phyloP scores from a whole-genome alignment of 2,113 vertebrate genomes.

The Eclectus roratus region DNA sequence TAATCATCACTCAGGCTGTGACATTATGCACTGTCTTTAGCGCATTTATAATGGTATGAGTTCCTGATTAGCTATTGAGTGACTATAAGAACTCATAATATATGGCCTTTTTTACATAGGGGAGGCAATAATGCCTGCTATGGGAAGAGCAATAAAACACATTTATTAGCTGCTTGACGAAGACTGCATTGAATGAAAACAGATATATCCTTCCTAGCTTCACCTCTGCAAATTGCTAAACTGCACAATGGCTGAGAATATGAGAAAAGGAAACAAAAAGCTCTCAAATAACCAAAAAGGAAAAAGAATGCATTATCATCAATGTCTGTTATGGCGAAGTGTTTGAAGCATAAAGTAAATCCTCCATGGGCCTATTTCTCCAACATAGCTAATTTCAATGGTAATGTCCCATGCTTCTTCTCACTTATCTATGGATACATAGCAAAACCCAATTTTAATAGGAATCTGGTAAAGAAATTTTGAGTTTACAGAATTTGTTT shows the following conservation, averaged over 20 bases:
- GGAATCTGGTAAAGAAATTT: background rate
- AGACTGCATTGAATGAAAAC: slow-evolving; percentile 39
- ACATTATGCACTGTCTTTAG: slow-evolving; percentile 29
- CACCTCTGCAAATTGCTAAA: slow-evolving; percentile 8
- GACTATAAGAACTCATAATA: slow-evolving; percentile 29
- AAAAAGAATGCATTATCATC: background rate
- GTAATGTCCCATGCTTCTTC: background rate
- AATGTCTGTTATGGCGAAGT: background rate
- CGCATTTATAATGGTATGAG: background rate
- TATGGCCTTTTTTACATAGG: slow-evolving; percentile 20
- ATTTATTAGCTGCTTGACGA: slow-evolving; percentile 56
- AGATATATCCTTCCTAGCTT: background rate
- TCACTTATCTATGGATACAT: background rate
- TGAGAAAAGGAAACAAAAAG: slow-evolving; percentile 4
- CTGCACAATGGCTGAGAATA: background rate
- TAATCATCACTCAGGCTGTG: background rate
- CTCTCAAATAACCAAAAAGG: background rate
- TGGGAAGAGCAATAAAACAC: slow-evolving; percentile 34
- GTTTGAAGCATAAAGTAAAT: background rate
- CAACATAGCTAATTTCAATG: background rate
- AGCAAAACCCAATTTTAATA: background rate
- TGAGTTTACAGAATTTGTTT: background rate
- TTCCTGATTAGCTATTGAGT: slow-evolving; percentile 47
- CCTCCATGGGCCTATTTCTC: background rate
- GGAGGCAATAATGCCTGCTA: slow-evolving; percentile 13